Evolutionary conservation across 1,140 invertebrate species (phyloP).

Genomic region (Danaus plexippus): DNA sequence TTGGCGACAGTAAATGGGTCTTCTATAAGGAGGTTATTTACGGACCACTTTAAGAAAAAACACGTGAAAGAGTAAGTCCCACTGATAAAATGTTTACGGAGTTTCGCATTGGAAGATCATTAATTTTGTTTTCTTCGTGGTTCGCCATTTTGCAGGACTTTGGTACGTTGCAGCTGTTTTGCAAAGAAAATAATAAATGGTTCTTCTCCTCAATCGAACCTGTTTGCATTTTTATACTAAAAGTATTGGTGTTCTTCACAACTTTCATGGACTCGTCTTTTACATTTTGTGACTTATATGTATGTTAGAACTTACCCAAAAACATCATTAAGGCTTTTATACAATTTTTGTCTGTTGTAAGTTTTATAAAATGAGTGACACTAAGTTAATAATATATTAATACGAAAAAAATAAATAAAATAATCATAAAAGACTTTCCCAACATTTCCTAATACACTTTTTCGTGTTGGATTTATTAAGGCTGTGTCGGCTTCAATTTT

Average conservation of each 20-base stretch:
- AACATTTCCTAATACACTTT: slow-evolving; percentile 26
- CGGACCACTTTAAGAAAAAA: slow-evolving; percentile 42
- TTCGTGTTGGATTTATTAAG: slow-evolving; percentile 21
- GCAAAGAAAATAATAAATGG: slow-evolving; percentile 30
- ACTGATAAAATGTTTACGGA: slow-evolving; percentile 46
- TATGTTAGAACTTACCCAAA: no score
- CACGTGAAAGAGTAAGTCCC: slow-evolving; percentile 44
- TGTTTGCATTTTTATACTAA: slow-evolving; percentile 2
- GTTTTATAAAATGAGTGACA: no score
- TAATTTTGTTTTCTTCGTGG: slow-evolving; percentile 45
- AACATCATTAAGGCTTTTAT: no score
- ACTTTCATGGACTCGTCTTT: no score
- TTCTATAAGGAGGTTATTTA: slow-evolving; percentile 52
- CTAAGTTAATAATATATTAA: no score
- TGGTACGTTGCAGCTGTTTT: slow-evolving; percentile 29
- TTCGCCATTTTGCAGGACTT: slow-evolving; percentile 24
- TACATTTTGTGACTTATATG: no score
- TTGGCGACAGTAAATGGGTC: slow-evolving; percentile 50
- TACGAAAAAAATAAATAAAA: no score
- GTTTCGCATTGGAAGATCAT: slow-evolving; percentile 51
- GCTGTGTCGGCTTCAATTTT: slow-evolving; percentile 30
- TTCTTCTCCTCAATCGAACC: slow-evolving; percentile 12
- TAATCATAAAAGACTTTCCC: background rate
- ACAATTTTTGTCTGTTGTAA: no score
- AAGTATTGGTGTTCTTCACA: no score